Conservation (phyloP, 1,140 invertebrate species). For the Tetramorium simillimum region DNA sequence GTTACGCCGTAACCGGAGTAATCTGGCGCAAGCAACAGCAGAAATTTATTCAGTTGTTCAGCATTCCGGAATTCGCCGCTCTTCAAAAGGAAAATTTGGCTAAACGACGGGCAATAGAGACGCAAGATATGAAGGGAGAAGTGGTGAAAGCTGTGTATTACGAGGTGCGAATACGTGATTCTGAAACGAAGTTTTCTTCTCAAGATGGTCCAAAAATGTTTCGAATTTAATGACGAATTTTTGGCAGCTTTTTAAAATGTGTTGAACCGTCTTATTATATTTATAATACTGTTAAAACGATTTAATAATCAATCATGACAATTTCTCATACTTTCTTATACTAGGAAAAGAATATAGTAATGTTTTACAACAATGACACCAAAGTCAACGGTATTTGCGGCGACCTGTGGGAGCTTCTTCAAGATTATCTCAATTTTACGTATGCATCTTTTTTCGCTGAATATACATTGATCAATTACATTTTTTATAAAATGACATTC, state of each 20-base stretch:
- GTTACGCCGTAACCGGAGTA: not conserved
- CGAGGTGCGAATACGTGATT: conserved; percentile 49
- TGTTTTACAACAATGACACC: conserved; percentile 63
- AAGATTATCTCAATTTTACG: conserved; percentile 66
- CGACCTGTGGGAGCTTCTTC: conserved; percentile 55
- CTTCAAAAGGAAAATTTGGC: too few relatives aligned
- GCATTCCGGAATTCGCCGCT: too few relatives aligned
- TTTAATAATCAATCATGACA: conserved; percentile 90
- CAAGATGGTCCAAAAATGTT: not conserved
- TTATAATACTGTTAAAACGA: not conserved
- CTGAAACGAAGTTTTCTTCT: not conserved
- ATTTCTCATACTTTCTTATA: conserved; percentile 13
- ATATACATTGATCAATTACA: not conserved
- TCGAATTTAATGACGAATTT: not conserved
- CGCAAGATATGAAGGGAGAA: conserved; percentile 62
- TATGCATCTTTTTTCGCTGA: conserved; percentile 16
- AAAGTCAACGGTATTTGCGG: conserved; percentile 48
- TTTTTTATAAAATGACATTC: not conserved
- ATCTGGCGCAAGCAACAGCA: conserved; percentile 60
- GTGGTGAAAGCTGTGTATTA: conserved; percentile 58
- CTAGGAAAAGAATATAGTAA: conserved; percentile 56
- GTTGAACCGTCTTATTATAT: not conserved
- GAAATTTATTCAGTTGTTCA: too few relatives aligned
- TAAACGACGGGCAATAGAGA: not conserved
- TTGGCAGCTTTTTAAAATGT: not conserved